phyloP scores from a whole-genome alignment of 1,140 invertebrate species.

The Aphaenogaster rudis region DNA sequence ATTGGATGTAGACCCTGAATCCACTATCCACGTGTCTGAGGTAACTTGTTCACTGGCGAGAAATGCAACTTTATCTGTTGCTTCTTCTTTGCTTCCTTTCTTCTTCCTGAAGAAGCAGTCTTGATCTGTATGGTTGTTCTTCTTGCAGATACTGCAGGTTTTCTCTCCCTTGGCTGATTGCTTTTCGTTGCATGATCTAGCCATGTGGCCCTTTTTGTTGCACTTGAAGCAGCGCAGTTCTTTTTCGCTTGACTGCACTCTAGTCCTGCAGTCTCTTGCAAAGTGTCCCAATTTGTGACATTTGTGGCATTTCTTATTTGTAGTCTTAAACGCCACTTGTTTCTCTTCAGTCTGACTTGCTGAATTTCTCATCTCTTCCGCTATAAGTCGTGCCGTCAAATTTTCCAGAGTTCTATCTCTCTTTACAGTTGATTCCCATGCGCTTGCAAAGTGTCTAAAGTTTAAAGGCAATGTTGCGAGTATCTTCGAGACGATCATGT shows the following conservation, averaged over 20 bases:
- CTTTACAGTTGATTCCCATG: background rate
- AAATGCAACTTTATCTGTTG: background rate
- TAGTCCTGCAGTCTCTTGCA: no score
- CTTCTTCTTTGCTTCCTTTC: background rate
- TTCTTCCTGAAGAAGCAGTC: constrained; percentile 20
- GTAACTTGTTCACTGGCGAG: background rate
- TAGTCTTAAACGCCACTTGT: no score
- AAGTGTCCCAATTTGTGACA: no score
- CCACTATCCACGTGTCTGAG: background rate
- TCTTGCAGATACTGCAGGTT: constrained; percentile 7
- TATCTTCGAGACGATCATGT: background rate
- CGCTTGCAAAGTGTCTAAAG: background rate
- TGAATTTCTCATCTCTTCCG: background rate
- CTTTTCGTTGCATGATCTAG: background rate
- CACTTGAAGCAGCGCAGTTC: background rate
- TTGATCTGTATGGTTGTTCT: background rate
- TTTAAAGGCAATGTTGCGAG: background rate
- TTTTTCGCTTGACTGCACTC: background rate
- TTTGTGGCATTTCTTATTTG: no score
- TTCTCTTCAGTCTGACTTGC: background rate
- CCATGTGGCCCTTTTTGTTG: background rate
- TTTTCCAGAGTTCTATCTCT: background rate
- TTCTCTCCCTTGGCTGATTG: background rate
- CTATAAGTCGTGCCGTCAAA: background rate
- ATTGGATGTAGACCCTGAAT: background rate